Evolutionary conservation across 2,888 invertebrate species (phyloP).

Genomic region (Ditylenchus weischeri): DNA sequence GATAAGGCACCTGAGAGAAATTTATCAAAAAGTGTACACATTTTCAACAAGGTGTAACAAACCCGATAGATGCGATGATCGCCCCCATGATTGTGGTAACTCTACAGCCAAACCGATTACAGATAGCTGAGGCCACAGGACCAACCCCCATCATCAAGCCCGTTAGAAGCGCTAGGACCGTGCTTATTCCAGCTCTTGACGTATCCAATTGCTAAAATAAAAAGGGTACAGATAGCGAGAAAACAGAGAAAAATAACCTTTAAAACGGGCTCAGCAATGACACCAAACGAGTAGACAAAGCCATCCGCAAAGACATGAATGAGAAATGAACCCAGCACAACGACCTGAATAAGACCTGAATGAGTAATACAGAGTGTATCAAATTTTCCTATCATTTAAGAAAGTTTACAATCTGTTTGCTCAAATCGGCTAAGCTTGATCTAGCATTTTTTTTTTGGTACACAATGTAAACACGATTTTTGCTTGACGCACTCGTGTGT

Average conservation of each 20-base stretch:
- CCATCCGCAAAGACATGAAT: conserved; percentile 90
- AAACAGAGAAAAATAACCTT: conserved; percentile 56
- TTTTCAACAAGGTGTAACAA: not conserved
- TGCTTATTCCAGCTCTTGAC: conserved; percentile 33
- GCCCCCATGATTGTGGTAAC: conserved; percentile 84
- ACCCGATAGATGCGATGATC: conserved; percentile 68
- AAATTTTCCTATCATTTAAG: too few species aligned
- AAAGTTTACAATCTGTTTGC: too few species aligned
- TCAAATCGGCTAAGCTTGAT: too few species aligned
- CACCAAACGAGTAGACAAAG: conserved; percentile 93
- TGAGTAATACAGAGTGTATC: too few species aligned
- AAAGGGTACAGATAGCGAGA: not conserved
- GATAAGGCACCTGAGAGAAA: conserved; percentile 67
- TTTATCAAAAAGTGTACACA: not conserved
- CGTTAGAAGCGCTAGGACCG: conserved; percentile 73
- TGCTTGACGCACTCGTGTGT: too few species aligned
- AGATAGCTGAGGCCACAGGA: conserved; percentile 84
- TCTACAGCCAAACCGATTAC: conserved; percentile 90
- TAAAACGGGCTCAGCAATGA: conserved; percentile 82
- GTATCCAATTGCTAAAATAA: conserved; percentile 32
- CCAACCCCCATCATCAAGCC: conserved; percentile 83
- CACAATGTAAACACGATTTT: too few species aligned
- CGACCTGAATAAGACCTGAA: too few species aligned
- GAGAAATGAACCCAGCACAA: conserved; percentile 77
- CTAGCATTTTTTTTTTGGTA: too few species aligned